Evolutionary conservation across 2,113 vertebrate genomes (phyloP), one percentile per base, ranked within the genome.

Genomic region (Elephantulus edwardii): DNA sequence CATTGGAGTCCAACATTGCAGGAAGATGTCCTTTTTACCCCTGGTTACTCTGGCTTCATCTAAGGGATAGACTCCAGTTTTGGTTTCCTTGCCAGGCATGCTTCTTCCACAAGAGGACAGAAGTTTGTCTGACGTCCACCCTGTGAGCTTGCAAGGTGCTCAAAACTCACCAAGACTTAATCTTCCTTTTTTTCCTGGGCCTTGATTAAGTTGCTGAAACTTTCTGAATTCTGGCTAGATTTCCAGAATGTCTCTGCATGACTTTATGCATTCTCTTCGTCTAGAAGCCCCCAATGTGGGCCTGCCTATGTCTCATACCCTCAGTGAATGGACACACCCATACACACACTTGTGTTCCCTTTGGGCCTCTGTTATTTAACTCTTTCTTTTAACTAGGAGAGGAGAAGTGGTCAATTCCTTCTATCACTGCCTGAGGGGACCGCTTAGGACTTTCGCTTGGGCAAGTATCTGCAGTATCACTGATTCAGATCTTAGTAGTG

Each of bases 291-390:
- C 42, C 11, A 9, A 16, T 22, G 1, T 4, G n/a, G 28, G 3
- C 10, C 6, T 0, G 35, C 3, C 35, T 9, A 2, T 1, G 24
- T 8, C 12, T 56, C 56, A 5, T 2, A 5, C 28, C n/a, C 19
- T 8, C 42, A 58, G 24, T 48, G 22, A 9, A n/a, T n/a, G n/a
- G n/a, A n/a, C n/a, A n/a, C n/a, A n/a, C n/a, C n/a, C n/a, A n/a
- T n/a, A n/a, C n/a, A n/a, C n/a, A n/a, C n/a, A n/a, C n/a, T n/a
- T n/a, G n/a, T n/a, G n/a, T n/a, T n/a, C n/a, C n/a, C n/a, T n/a
- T n/a, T n/a, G n/a, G n/a, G n/a, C n/a, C n/a, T n/a, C n/a, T n/a
- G n/a, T n/a, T n/a, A n/a, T n/a, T n/a, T n/a, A n/a, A n/a, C n/a
- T n/a, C n/a, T n/a, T n/a, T n/a, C n/a, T n/a, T n/a, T n/a, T n/a